Conservation (phyloP, 2,797 vertebrate species). For the Microhierax caerulescens region DNA sequence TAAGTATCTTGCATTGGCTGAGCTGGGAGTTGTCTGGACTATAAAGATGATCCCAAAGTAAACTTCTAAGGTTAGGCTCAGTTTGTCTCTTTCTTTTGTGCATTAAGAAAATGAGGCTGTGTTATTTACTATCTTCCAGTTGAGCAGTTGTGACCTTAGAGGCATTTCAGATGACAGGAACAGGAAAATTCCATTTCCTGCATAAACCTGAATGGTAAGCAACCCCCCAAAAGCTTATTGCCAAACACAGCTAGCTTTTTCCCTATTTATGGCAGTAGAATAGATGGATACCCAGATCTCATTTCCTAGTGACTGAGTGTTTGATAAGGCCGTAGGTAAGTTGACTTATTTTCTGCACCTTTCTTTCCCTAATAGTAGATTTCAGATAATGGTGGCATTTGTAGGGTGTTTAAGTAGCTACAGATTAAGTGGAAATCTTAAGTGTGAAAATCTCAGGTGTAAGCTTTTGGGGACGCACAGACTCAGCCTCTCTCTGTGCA, state of each 20-base stretch:
- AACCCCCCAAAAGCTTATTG: neutral
- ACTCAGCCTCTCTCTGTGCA: neutral
- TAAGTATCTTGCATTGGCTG: neutral
- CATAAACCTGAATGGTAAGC: neutral
- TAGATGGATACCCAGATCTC: neutral
- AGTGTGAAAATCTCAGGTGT: neutral
- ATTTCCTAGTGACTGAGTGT: neutral
- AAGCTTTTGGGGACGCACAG: neutral
- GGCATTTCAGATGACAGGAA: neutral
- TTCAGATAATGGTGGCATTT: neutral
- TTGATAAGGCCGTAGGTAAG: neutral
- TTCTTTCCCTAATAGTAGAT: neutral
- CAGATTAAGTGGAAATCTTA: neutral
- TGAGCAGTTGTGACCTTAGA: neutral
- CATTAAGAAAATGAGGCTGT: neutral
- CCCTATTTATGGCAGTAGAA: neutral
- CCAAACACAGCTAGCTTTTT: neutral
- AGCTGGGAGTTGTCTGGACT: neutral
- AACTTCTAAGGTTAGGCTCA: neutral
- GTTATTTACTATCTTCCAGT: neutral
- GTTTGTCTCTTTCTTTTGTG: neutral
- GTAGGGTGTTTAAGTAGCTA: neutral
- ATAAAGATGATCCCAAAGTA: neutral
- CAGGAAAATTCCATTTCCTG: conserved; percentile 12
- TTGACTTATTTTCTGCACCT: neutral